These are phyloP conservation scores for Thryonomys swinderianus DNA, from an alignment of 2,113 vertebrate species.

Conservation along the genomic window DNA sequence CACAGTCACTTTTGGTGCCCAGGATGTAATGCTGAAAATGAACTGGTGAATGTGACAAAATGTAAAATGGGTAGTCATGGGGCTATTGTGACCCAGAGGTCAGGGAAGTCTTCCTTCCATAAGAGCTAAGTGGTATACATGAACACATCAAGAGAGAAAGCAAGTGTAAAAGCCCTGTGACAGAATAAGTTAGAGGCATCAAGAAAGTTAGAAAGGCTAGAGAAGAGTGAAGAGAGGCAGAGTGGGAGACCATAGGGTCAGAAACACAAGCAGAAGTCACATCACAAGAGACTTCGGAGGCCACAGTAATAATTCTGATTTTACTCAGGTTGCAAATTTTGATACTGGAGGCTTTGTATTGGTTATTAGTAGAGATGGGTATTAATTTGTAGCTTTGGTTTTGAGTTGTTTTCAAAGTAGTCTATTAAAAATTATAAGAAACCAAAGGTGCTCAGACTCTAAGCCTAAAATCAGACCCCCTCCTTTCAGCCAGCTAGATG, in stretches of 20 bases:
- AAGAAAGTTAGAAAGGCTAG: neutral
- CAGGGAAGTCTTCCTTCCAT: neutral
- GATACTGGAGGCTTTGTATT: neutral
- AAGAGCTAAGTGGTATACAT: neutral
- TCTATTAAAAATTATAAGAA: constrained; percentile 17
- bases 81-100: neutral
- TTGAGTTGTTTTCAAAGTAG: neutral
- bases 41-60: neutral
- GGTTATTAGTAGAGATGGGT: neutral
- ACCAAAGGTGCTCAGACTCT: neutral
- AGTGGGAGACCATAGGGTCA: neutral
- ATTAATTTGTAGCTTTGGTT: neutral
- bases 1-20: neutral
- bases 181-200: neutral
- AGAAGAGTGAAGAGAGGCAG: neutral
- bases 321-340: neutral
- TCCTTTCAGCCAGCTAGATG: neutral
- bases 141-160: neutral
- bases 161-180: neutral
- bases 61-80: neutral
- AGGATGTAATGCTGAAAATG: neutral
- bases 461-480: constrained; percentile 5
- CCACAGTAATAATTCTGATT: neutral
- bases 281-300: neutral
- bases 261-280: neutral